These are phyloP conservation scores for Isurus oxyrinchus DNA, from an alignment of 2,113 vertebrate species.

Conservation along the genomic window DNA sequence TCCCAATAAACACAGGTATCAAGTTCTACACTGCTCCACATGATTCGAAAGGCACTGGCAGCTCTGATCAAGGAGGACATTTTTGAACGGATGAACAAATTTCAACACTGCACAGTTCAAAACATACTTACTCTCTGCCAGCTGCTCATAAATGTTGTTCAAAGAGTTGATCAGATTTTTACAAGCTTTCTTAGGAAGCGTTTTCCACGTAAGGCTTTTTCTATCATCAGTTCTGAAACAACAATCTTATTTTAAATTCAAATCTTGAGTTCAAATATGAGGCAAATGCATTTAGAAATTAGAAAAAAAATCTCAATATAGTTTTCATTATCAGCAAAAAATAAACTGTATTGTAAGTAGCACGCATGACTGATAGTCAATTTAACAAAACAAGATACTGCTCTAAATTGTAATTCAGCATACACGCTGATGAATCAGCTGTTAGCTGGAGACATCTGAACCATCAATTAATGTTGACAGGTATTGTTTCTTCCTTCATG, in stretches of 20 bases:
- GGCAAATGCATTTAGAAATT: background rate
- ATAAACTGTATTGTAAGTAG: background rate
- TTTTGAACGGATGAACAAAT: conserved; percentile 7
- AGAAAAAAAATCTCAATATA: background rate
- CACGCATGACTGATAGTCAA: background rate
- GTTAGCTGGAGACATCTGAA: background rate
- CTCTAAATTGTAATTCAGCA: background rate
- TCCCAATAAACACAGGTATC: background rate
- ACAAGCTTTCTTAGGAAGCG: conserved; percentile 90
- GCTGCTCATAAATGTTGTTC: conserved; percentile 81
- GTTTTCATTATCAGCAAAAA: background rate
- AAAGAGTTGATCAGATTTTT: conserved; percentile 90
- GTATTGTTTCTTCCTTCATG: background rate
- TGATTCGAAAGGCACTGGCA: background rate
- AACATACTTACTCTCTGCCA: conserved; percentile 77
- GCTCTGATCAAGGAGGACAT: background rate
- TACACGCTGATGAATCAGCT: background rate
- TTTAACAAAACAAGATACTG: background rate
- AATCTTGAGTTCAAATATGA: background rate
- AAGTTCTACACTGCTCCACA: background rate
- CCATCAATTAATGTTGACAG: background rate
- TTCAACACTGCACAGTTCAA: background rate
- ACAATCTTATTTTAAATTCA: conserved; percentile 41
- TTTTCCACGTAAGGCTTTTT: conserved; percentile 86
- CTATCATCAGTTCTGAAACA: conserved; percentile 82